Base-by-base conservation (phyloP, 2,113 vertebrate species). In the Erythrocebus patas region DNA sequence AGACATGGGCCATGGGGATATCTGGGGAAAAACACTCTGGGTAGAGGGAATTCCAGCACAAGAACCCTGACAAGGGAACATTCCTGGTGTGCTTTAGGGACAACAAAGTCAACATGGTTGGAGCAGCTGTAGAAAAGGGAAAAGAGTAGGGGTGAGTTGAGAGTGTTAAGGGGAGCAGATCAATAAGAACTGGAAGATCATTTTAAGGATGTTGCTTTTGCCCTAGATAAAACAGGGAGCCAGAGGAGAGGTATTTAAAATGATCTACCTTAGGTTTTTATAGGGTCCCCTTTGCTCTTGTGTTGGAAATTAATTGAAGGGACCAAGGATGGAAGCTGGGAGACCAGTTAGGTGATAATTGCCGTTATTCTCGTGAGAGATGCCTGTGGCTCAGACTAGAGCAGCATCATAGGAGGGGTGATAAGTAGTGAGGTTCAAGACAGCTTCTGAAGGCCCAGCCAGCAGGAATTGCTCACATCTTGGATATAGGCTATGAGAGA, bases 1-100 rank as follows among this genome's bases (percentile, higher is more conserved):
- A 79, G 16, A 16, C 4, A 32, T 2, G 9, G 12, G 18, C 0
- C 4, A 8, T 17, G 1, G n/a, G 12, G 23, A 40, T 17, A 23
- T 32, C 23, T 14, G 6, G 0, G 23, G 13, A 30, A 70, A 3
- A 85, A 8, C 17, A n/a, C 64, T 55, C 5, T 27, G 13, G 23
- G n/a, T 16, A 43, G n/a, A 89, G 20, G 4, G n/a, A 59, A 76
- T 6, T 43, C 79, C 11, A 57, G 3, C 12, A 9, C 4, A 50
- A 92, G 80, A 8, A 22, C 4, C 2, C 16, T 55, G 18, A 55
- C 23, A 35, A 72, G 59, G 27, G n/a, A 35, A 8, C n/a, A n/a
- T 55, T 3, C 0, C n/a, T 18, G 9, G 1, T 23, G 16, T 57
- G 1, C 23, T n/a, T 35, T 45, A 20, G 32, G 30, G 40, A 27